These are phyloP conservation scores for Heterodera filipjevi DNA, from an alignment of 2,888 invertebrate genomes.

Conservation along the genomic window DNA sequence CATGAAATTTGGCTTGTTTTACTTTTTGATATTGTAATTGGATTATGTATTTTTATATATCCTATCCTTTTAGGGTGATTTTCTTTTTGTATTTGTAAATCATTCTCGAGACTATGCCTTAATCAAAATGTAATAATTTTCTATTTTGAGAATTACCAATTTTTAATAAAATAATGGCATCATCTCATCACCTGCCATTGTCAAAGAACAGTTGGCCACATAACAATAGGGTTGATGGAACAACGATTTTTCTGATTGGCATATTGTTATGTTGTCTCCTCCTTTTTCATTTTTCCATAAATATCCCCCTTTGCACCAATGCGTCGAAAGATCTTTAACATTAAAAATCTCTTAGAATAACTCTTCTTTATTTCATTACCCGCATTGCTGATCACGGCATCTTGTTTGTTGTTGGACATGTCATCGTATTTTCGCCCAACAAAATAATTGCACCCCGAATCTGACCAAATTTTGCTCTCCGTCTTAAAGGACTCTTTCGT, in stretches of 20 bases:
- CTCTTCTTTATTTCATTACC: not conserved
- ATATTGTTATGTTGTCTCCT: not conserved
- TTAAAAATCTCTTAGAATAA: not conserved
- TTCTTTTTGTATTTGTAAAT: no score
- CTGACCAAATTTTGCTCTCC: not conserved
- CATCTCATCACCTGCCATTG: not conserved
- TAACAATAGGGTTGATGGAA: not conserved
- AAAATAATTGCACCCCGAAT: not conserved
- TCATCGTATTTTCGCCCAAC: not conserved
- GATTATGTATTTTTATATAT: no score
- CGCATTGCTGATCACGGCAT: not conserved
- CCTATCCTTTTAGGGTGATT: no score
- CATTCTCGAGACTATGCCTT: no score
- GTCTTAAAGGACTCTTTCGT: not conserved
- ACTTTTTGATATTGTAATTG: no score
- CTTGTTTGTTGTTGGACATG: not conserved
- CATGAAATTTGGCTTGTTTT: no score
- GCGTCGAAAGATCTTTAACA: not conserved
- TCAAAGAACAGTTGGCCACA: not conserved
- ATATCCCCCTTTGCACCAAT: not conserved
- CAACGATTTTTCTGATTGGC: not conserved
- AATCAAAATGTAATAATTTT: no score
- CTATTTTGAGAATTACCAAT: no score
- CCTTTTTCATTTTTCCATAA: not conserved
- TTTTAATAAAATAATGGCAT: not conserved